Evolutionary conservation across 2,888 invertebrate genomes (phyloP).

Genomic region (Drosophila pseudotalamancana): DNA sequence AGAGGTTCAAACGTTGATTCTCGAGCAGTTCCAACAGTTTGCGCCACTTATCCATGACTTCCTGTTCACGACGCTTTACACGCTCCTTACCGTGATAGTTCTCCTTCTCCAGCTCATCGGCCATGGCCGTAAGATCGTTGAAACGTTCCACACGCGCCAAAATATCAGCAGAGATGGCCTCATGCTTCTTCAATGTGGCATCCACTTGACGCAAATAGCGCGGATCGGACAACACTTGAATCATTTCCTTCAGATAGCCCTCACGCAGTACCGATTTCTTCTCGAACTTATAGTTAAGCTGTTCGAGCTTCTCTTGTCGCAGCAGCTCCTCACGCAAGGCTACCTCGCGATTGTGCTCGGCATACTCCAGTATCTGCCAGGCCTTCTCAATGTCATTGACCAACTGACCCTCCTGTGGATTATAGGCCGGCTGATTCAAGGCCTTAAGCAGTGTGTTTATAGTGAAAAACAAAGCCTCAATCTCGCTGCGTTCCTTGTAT

Average conservation of each 20-base stretch:
- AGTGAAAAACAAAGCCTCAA: slow-evolving; percentile 97
- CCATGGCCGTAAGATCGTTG: slow-evolving; percentile 96
- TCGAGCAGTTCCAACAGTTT: slow-evolving; percentile 93
- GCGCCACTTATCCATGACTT: slow-evolving; percentile 94
- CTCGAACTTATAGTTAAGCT: slow-evolving; percentile 97
- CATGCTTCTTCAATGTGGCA: slow-evolving; percentile 98
- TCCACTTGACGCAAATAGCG: slow-evolving; percentile 97
- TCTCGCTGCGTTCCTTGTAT: slow-evolving; percentile 98
- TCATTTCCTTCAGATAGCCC: slow-evolving; percentile 98
- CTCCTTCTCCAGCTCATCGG: slow-evolving; percentile 94
- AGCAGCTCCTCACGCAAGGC: slow-evolving; percentile 95
- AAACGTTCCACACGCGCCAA: slow-evolving; percentile 96
- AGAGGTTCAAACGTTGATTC: slow-evolving; percentile 91
- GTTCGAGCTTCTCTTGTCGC: slow-evolving; percentile 96
- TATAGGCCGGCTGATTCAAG: slow-evolving; percentile 94
- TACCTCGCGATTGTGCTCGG: slow-evolving; percentile 97
- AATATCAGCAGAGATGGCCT: slow-evolving; percentile 98
- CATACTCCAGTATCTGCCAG: slow-evolving; percentile 96
- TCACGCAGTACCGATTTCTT: slow-evolving; percentile 97
- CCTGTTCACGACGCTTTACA: slow-evolving; percentile 86
- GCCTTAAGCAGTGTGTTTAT: slow-evolving; percentile 98
- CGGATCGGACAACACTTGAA: slow-evolving; percentile 95
- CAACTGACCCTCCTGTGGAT: slow-evolving; percentile 94
- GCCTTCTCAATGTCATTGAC: slow-evolving; percentile 98
- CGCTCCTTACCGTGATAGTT: slow-evolving; percentile 95